phyloP scores from a whole-genome alignment of 2,888 invertebrate genomes.

The Drosophila ezoana region DNA sequence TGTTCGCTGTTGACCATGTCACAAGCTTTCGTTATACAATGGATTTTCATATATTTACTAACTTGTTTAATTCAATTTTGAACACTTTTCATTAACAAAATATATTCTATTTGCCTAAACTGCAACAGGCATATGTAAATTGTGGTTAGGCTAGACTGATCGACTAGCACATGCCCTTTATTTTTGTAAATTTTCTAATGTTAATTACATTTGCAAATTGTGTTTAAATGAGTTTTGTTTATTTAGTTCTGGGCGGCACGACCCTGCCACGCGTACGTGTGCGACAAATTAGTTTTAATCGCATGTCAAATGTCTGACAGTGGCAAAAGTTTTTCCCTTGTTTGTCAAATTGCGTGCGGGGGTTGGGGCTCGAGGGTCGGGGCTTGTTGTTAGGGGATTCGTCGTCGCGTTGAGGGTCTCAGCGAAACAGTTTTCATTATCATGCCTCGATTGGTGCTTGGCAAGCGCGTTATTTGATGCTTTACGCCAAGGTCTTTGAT shows the following conservation, averaged over 20 bases:
- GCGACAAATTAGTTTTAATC: constrained; percentile 63
- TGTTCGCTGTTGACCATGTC: neutral
- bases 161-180: neutral
- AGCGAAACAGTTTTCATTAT: constrained; percentile 70
- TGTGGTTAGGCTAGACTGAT: neutral
- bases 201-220: neutral
- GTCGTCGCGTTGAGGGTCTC: neutral
- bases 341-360: constrained; percentile 43
- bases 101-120: neutral
- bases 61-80: constrained; percentile 1
- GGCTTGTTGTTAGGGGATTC: neutral
- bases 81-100: constrained; percentile 10
- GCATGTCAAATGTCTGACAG: constrained; percentile 71
- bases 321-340: constrained; percentile 37
- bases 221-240: neutral
- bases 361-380: neutral
- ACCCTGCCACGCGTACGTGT: neutral
- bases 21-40: neutral
- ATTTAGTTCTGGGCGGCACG: neutral
- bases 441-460: constrained; percentile 72
- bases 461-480: constrained; percentile 72
- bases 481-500: constrained; percentile 72
- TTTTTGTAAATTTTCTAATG: neutral
- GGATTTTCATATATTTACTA: neutral
- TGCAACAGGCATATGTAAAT: neutral